Evolutionary conservation across 2,888 invertebrate genomes (phyloP), one percentile per base, ranked within the genome.

Genomic region (Eustalomyia histrio): DNA sequence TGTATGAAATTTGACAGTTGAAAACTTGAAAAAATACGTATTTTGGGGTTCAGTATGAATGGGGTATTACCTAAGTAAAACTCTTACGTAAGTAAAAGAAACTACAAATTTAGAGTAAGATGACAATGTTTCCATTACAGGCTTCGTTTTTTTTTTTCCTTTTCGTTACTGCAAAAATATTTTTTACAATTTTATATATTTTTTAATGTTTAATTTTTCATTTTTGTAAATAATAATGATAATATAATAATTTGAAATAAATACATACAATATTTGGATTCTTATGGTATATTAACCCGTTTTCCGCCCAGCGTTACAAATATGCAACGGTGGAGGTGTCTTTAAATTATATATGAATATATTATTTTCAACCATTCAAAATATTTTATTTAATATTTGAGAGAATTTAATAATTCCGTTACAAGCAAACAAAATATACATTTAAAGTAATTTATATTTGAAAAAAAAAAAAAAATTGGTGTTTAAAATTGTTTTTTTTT

Each of bases 231-330:
- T 84, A 83, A 83, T n/a, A n/a, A n/a, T n/a, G n/a, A 84, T 84
- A 84, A 85, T 65, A 84, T 84, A 88, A 84, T 87, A 72, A 57
- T 83, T 83, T 79, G 39, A 21, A 58, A 71, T 76, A 76, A 60
- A 75, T 60, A 80, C 53, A 72, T 50, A 67, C 39, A 68, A 61
- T 6, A 24, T 69, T 47, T 68, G 10, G 10, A 68, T 29, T 29
- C 7, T 29, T 29, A 29, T 73, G 61, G 73, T 80, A 82, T 84
- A 85, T 85, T 85, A 86, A 85, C 87, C 87, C 86, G 86, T 86
- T 89, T 47, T 89, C 90, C 89, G 89, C 89, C 90, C 90, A 88
- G 88, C 88, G 86, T 86, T 86, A 87, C 87, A 84, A 81, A 85
- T 87, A 88, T 84, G 86, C 85, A 86, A 86, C 86, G 86, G 83